Base-by-base conservation (phyloP, 2,113 vertebrate genomes). In the Pseudolaguvia tuberculata region DNA sequence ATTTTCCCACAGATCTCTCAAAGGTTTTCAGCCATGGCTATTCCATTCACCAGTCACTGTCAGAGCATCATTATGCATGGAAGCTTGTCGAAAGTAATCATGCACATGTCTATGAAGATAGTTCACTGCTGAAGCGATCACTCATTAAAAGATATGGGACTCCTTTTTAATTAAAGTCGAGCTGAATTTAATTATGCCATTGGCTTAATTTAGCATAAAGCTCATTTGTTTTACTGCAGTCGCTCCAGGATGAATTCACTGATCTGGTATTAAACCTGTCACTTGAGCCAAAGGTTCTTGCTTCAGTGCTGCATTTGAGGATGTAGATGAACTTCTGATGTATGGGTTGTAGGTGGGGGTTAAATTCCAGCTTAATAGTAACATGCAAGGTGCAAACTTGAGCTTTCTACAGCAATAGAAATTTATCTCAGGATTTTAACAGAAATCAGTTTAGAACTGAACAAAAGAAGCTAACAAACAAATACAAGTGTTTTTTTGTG, bases 81-180 rank as follows among this genome's bases (percentile, higher is more conserved):
- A 62, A 45, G n/a, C 45, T 8, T 71, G 27, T 57, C 14, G 57
- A 70, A 62, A 70, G 56, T 52, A 55, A 71, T 70, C 57, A 21
- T 29, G 48, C 20, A 2, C 57, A 55, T 48, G 45, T 70, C 67
- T 31, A 51, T 51, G n/a, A 42, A 53, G 45, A 61, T 45, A 52
- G 61, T 42, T 77, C 35, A 61, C 31, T 59, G 18, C 29, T 55
- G 58, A 25, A 39, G 48, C 58, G 25, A 62, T 53, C 56, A 20
- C 47, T 63, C 15, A 35, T 29, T 63, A 45, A 61, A 72, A 47
- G 29, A 53, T 45, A 76, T 70, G 31, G 66, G 63, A 45, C 53
- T 75, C 52, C 39, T 56, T 68, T 67, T 67, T 75, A 75, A 68
- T 75, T 67, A 75, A 75, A 63, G 45, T 58, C 14, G 45, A 58